Base-by-base conservation (phyloP, 2,797 vertebrate genomes). In the Somateria mollissima region DNA sequence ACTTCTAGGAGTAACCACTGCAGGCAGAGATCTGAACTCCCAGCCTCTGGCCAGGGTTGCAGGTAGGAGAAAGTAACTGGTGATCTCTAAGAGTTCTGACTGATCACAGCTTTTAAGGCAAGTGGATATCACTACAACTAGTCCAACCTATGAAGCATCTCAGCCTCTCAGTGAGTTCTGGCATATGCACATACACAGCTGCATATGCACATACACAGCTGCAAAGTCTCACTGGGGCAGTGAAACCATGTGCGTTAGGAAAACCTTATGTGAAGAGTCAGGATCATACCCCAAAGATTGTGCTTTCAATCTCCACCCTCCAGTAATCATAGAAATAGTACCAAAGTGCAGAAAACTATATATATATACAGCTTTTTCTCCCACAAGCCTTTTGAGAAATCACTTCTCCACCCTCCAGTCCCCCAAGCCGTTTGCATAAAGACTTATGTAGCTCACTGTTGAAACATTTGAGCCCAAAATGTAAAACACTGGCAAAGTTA, bases 211-310 rank as follows among this genome's bases (percentile, higher is more conserved):
- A 53, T 21, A 51, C 0, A 3, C 27, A 56, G 18, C 1, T 75
- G 34, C 43, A 71, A 73, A 76, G 66, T 32, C 39, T 87, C 16
- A 12, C 36, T 39, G 19, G 1, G 8, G 7, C 39, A 36, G 49
- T 28, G 53, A 81, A 95, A 21, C 5, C 34, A 37, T 0, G 0
- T 2, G 11, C 10, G 3, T 30, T 25, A 53, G 21, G 14, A 36
- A 75, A 64, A 36, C 8, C 5, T 56, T 32, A 10, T 39, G 11
- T 67, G 64, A 77, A 78, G 58, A 10, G 10, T 10, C 8, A 11
- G 3, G 12, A 57, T 19, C 5, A 2, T n/a, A 27, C 13, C 53
- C 51, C 64, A 73, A 58, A 56, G 28, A 8, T 16, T 56, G 34
- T 51, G n/a, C 19, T 66, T 84, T 87, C 51, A 53, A 41, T 25